A percentile compares a stretch with the other conserved stretches of the same genome.
phyloP scores from a whole-genome alignment of 1,140 invertebrate species.

The Drosophila subobscura region DNA sequence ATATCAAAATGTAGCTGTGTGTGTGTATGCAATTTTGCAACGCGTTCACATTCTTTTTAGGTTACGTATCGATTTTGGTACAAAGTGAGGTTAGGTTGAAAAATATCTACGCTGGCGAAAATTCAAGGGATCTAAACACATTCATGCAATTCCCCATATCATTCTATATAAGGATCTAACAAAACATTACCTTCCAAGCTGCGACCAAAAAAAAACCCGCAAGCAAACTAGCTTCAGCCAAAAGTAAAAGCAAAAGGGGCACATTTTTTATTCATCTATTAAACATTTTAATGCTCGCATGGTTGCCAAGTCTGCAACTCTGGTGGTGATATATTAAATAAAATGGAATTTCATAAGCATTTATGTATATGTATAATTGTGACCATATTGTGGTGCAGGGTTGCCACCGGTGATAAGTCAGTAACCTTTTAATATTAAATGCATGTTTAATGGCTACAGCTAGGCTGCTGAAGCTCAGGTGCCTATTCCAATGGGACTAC shows the following conservation, averaged over 20 bases:
- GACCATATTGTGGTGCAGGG: constrained; percentile 8
- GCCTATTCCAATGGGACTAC: neutral
- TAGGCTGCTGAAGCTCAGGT: neutral
- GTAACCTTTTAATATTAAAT: neutral
- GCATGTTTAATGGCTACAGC: constrained; percentile 2
- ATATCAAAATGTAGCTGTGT: constrained; percentile 29
- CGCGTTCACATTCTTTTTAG: constrained; percentile 76
- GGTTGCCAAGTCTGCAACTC: constrained; percentile 49
- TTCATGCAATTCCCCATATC: neutral
- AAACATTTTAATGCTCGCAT: constrained; percentile 63
- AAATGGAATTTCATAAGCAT: neutral
- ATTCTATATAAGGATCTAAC: neutral
- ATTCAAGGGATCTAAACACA: constrained; percentile 7
- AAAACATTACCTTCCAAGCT: neutral
- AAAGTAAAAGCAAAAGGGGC: constrained; percentile 43
- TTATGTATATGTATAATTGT: neutral
- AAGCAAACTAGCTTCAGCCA: constrained; percentile 4
- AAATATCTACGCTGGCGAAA: constrained; percentile 30
- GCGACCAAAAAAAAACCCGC: constrained; percentile 4
- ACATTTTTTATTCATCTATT: constrained; percentile 55
- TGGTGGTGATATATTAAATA: neutral
- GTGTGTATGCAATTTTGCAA: constrained; percentile 58
- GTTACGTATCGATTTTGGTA: constrained; percentile 80
- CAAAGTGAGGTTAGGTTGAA: constrained; percentile 67
- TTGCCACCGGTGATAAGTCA: constrained; percentile 17